phyloP scores from a whole-genome alignment of 2,888 invertebrate species.

The Andrena bicolor region DNA sequence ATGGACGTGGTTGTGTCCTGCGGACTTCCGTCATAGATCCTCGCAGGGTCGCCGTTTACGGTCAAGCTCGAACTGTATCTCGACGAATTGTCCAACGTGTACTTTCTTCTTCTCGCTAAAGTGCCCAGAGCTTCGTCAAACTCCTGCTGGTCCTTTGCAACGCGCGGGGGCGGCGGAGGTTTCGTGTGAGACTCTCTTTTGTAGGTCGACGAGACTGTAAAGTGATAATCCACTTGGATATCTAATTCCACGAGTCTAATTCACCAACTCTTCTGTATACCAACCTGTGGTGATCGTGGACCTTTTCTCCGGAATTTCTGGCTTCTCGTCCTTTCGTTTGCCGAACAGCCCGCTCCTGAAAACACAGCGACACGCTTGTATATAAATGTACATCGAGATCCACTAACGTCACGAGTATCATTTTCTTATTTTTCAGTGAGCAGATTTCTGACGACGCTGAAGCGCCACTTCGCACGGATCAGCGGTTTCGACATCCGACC shows the following conservation, averaged over 20 bases:
- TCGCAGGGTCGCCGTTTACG: constrained; percentile 79
- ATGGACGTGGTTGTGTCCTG: constrained; percentile 79
- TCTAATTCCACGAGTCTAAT: no score
- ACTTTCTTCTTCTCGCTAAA: constrained; percentile 79
- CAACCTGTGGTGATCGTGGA: constrained; percentile 80
- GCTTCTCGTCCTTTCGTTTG: constrained; percentile 76
- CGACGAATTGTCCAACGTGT: constrained; percentile 77
- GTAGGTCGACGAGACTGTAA: constrained; percentile 78
- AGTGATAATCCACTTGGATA: no score
- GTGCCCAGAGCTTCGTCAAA: constrained; percentile 82
- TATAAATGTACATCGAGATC: constrained; percentile 3
- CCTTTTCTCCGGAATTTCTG: constrained; percentile 66
- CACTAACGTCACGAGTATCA: constrained; percentile 37
- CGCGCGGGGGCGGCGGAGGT: constrained; percentile 70
- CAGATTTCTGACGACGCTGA: constrained; percentile 12
- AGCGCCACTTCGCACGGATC: neutral
- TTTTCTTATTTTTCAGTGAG: constrained; percentile 29
- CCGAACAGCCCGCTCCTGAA: constrained; percentile 81
- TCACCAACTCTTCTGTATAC: neutral
- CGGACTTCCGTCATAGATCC: constrained; percentile 76
- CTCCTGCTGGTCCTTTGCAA: constrained; percentile 79
- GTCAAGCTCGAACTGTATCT: constrained; percentile 77
- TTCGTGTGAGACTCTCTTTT: constrained; percentile 73
- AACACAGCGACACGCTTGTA: constrained; percentile 19
- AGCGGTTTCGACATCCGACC: neutral